phyloP scores from a whole-genome alignment of 1,140 invertebrate species.

The Vanessa atalanta region DNA sequence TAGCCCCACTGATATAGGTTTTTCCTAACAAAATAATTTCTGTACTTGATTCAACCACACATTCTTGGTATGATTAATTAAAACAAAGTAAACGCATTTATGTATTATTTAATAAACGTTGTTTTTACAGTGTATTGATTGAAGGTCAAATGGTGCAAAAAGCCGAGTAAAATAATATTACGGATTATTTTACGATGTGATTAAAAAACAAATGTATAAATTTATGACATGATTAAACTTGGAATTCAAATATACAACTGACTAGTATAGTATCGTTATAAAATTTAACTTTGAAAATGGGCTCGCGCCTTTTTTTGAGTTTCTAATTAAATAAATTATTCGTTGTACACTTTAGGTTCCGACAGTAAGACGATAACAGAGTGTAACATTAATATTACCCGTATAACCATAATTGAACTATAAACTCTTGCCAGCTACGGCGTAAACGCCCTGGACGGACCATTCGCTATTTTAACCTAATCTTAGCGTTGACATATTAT shows the following conservation, averaged over 20 bases:
- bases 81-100: neutral
- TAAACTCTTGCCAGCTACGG: conserved; percentile 13
- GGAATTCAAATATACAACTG: neutral
- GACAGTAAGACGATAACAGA: conserved; percentile 2
- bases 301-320: neutral
- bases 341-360: conserved; percentile 9
- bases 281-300: neutral
- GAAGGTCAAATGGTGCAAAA: conserved; percentile 5
- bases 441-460: conserved; percentile 15
- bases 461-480: conserved; percentile 13
- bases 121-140: conserved; percentile 7
- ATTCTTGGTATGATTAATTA: neutral
- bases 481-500: neutral
- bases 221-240: neutral
- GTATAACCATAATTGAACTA: conserved; percentile 9
- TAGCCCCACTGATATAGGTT: too few species aligned
- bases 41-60: too few species aligned
- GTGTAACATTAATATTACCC: conserved; percentile 5
- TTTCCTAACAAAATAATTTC: too few species aligned
- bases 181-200: neutral
- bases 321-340: neutral
- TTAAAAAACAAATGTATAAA: conserved; percentile 4
- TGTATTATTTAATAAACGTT: conserved; percentile 8
- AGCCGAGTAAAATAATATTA: neutral
- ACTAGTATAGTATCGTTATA: neutral